These are phyloP conservation scores for Machimus atricapillus DNA, from an alignment of 2,888 invertebrate species.

Conservation along the genomic window DNA sequence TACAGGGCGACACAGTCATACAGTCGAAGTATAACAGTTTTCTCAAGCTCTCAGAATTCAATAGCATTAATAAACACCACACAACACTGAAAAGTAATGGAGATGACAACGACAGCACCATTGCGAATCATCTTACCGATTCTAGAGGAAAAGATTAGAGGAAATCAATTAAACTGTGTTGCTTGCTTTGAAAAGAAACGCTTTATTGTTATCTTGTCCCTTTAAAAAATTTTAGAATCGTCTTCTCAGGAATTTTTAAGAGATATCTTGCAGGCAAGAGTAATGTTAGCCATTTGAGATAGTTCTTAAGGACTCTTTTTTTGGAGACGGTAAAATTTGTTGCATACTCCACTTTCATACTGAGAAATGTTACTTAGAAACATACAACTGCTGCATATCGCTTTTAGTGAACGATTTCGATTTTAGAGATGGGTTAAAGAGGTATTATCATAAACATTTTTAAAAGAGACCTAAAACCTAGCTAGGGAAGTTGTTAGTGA, in stretches of 20 bases:
- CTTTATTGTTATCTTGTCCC: background rate
- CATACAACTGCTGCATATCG: background rate
- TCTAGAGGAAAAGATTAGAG: slow-evolving; percentile 17
- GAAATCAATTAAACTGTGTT: background rate
- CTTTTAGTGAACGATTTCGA: background rate
- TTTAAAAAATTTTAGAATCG: background rate
- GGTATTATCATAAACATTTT: no score
- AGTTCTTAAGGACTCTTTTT: background rate
- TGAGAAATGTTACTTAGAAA: background rate
- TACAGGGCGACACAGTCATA: background rate
- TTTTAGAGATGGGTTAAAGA: no score
- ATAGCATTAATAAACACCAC: slow-evolving; percentile 28
- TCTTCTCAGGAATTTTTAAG: background rate
- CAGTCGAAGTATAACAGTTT: background rate
- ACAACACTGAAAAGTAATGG: slow-evolving; percentile 1
- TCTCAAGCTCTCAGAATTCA: slow-evolving; percentile 27
- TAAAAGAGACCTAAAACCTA: no score
- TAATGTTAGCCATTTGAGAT: background rate
- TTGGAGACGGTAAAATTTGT: background rate
- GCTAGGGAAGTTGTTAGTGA: no score
- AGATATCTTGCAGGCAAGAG: background rate
- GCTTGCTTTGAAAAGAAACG: background rate
- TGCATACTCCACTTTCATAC: background rate
- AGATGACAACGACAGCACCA: background rate
- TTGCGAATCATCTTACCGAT: background rate